Conservation (phyloP, 1,140 invertebrate species). For the Nephila pilipes region DNA sequence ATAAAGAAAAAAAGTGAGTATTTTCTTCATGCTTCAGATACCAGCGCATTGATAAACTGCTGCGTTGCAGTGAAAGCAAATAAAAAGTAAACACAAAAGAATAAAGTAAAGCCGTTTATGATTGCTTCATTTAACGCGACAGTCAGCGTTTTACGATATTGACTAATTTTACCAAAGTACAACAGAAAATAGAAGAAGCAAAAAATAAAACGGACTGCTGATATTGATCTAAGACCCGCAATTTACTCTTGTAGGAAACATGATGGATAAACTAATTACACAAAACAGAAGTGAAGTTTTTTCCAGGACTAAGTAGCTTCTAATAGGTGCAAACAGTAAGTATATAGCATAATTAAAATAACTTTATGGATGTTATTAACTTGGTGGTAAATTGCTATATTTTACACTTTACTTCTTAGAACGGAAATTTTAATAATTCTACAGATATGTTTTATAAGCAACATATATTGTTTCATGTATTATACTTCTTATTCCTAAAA, state of each 20-base stretch:
- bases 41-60: slow-evolving; percentile 71
- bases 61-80: slow-evolving; percentile 35
- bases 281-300: slow-evolving; percentile 40
- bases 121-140: slow-evolving; percentile 72
- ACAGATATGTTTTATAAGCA: too few relatives aligned
- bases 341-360: neutral
- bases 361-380: neutral
- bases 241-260: slow-evolving; percentile 4
- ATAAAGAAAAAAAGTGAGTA: slow-evolving; percentile 51
- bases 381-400: too few relatives aligned
- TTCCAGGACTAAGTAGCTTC: slow-evolving; percentile 26
- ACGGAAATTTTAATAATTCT: too few relatives aligned
- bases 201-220: slow-evolving; percentile 44
- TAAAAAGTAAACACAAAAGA: slow-evolving; percentile 53
- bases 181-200: slow-evolving; percentile 18
- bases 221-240: slow-evolving; percentile 44
- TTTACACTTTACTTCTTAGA: too few relatives aligned
- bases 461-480: too few relatives aligned
- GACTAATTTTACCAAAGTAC: slow-evolving; percentile 64
- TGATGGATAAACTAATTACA: slow-evolving; percentile 67
- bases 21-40: slow-evolving; percentile 61
- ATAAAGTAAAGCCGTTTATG: slow-evolving; percentile 68
- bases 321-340: neutral
- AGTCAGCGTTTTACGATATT: slow-evolving; percentile 73
- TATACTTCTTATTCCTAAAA: too few relatives aligned